Base-by-base conservation (phyloP, 1,140 invertebrate genomes). In the Augochlora pura region DNA sequence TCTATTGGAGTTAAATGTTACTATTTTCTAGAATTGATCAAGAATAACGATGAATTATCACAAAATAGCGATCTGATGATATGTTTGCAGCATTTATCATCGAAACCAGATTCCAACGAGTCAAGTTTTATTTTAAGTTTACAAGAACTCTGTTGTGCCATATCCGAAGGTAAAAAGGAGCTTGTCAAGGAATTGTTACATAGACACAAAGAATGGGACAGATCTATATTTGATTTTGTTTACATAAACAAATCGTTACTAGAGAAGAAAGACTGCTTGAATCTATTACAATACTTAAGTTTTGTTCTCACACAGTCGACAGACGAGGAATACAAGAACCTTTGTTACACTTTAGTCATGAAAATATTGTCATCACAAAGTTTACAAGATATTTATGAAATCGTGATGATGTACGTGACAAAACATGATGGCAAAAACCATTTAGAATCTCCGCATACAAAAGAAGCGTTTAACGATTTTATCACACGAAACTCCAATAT, bases 1-100 rank as follows among this genome's bases (percentile, higher is more conserved):
- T 82, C 89, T 6, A 81, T 93, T 16, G 88, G 91, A 9, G 68
- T 88, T 2, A 90, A 88, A 21, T 90, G 89, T 79, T 87, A 90
- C 16, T 69, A 86, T 8, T 87, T 93, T 8, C 75, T 89, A 0
- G 76, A 92, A 23, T 72, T 86, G 38, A 65, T 89, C 2, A 79
- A 86, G 42, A 69, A 74, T 0, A 69, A 88, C 57, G 63, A 87
- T 9, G 57, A 78, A 18, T 42, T 90, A 21, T 59, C 83, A 1
- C 49, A 87, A 7, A 81, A 86, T 10, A 75, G 82, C 4, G 80
- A 89, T 52, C 59, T 92, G 0, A 21, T 88, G 6, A 72, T 88
- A 6, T 90, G 88, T 70, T 68, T 92, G 7, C 57, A 84, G 21
- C 87, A 88, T 7, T 80, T 93, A 12, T 72, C 90, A 8, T 87